Percentiles rank a stretch among this genome's conserved stretches.
phyloP scores from a whole-genome alignment of 2,888 invertebrate genomes.

The Idaea aversata region DNA sequence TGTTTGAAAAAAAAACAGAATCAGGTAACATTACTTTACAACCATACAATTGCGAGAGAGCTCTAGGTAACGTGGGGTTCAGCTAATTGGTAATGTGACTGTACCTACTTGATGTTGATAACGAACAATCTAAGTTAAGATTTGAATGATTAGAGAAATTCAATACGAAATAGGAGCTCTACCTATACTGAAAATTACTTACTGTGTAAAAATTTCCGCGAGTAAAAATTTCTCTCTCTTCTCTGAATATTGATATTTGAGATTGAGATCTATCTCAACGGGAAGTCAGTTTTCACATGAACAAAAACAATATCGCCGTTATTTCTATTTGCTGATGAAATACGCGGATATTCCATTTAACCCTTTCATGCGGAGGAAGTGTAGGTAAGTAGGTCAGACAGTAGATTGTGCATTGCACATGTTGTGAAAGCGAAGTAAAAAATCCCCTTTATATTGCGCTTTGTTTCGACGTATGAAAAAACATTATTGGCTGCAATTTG shows the following conservation, averaged over 20 bases:
- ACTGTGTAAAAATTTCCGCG: too few relatives aligned
- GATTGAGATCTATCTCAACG: constrained; percentile 7
- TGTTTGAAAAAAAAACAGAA: too few relatives aligned
- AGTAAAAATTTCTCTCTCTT: not conserved
- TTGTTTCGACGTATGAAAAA: constrained; percentile 69
- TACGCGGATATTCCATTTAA: constrained; percentile 70
- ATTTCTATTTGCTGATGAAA: constrained; percentile 46
- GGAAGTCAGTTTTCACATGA: constrained; percentile 38
- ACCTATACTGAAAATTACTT: too few relatives aligned
- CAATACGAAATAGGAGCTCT: too few relatives aligned
- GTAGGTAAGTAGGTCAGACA: constrained; percentile 76
- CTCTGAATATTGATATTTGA: not conserved
- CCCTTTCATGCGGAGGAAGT: constrained; percentile 76
- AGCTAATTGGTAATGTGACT: too few relatives aligned
- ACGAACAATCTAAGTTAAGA: too few relatives aligned
- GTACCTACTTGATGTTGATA: too few relatives aligned
- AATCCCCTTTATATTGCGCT: constrained; percentile 68
- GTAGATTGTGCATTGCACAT: constrained; percentile 73
- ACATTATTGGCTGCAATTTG: constrained; percentile 78
- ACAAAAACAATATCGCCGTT: constrained; percentile 38
- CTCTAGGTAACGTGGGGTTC: too few relatives aligned
- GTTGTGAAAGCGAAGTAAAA: constrained; percentile 76
- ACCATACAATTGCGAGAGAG: too few relatives aligned
- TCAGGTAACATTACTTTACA: too few relatives aligned
- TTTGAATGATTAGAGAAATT: too few relatives aligned